Conservation (phyloP, 2,113 vertebrate species). For the Psilopsiagon aurifrons region DNA sequence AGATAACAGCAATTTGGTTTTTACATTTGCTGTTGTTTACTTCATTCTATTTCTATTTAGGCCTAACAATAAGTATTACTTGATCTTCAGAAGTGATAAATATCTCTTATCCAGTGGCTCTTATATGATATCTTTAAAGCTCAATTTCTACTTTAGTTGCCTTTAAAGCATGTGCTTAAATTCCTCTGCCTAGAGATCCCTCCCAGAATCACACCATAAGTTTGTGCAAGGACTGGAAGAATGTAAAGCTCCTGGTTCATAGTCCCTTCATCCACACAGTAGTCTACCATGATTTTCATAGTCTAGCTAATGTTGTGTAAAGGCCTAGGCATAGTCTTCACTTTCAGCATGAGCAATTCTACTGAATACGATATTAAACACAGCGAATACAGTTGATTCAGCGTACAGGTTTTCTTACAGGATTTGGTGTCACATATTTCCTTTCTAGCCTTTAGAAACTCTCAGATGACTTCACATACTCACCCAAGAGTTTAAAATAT, state of each 20-base stretch:
- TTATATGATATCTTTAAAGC: background rate
- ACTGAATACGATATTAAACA: background rate
- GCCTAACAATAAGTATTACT: background rate
- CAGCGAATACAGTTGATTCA: background rate
- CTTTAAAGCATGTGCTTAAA: background rate
- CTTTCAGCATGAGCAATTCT: constrained; percentile 23
- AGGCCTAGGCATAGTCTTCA: background rate
- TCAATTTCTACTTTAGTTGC: background rate
- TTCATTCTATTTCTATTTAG: background rate
- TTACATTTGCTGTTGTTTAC: background rate
- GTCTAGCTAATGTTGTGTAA: background rate
- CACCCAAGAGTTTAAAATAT: constrained; percentile 17
- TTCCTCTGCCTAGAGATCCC: background rate
- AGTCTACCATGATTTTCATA: background rate
- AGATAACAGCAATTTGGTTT: background rate
- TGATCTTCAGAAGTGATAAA: background rate
- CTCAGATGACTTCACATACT: constrained; percentile 6
- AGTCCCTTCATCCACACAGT: background rate
- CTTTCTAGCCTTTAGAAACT: background rate
- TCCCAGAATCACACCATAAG: background rate
- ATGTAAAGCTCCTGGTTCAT: background rate
- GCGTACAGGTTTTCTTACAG: background rate
- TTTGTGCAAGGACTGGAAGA: background rate
- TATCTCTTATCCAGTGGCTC: background rate
- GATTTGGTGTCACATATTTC: background rate